Percentiles rank a stretch among this genome's conserved stretches.
phyloP scores from a whole-genome alignment of 2,797 vertebrate genomes.

The Onychomys torridus region DNA sequence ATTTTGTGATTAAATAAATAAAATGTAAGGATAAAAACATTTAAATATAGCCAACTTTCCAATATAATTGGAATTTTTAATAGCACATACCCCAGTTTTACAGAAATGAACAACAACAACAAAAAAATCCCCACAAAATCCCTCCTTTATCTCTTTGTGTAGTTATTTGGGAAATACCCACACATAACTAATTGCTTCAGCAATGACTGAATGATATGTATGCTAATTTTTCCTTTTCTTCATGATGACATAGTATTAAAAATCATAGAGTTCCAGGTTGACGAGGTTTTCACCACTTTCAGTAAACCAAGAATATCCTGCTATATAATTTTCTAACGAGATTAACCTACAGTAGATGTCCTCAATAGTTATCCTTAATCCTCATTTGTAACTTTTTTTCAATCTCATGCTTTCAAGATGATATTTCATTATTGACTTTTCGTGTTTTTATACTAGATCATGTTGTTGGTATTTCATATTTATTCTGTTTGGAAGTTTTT shows the following conservation, averaged over 20 bases:
- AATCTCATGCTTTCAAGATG: neutral
- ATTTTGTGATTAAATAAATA: neutral
- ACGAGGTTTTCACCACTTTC: neutral
- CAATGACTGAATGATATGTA: neutral
- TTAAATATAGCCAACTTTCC: neutral
- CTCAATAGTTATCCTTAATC: neutral
- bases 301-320: neutral
- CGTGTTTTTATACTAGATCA: neutral
- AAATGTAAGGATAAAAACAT: slow-evolving; percentile 5
- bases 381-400: neutral
- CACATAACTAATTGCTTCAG: neutral
- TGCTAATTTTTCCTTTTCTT: slow-evolving; percentile 11
- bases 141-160: neutral
- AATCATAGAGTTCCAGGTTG: neutral
- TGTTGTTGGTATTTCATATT: neutral
- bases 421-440: neutral
- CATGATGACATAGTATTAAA: neutral
- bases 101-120: slow-evolving; percentile 2
- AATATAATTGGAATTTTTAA: slow-evolving; percentile 6
- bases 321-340: neutral
- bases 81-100: neutral
- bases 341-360: neutral
- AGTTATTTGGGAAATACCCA: neutral
- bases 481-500: neutral
- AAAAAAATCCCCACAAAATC: neutral